These are phyloP conservation scores for Cyanoderma ruficeps DNA, from an alignment of 2,113 vertebrate species.

Conservation along the genomic window DNA sequence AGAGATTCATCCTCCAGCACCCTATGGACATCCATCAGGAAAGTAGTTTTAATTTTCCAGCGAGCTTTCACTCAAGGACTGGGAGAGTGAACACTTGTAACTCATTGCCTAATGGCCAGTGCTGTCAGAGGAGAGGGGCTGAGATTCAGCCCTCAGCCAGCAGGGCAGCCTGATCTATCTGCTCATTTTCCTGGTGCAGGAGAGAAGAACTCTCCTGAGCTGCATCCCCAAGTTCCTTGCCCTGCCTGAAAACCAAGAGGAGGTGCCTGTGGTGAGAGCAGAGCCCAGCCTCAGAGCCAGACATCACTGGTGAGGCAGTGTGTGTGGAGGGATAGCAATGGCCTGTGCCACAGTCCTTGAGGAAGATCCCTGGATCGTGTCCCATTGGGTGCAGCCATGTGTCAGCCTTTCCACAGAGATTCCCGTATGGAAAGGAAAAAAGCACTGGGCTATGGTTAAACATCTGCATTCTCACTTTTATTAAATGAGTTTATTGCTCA, in stretches of 20 bases:
- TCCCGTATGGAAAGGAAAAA: not conserved
- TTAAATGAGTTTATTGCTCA: not conserved
- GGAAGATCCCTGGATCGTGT: not conserved
- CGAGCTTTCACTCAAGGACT: not conserved
- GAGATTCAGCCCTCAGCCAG: not conserved
- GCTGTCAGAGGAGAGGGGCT: fast-evolving
- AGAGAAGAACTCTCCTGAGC: not conserved
- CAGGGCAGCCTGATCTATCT: not conserved
- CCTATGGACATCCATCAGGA: not conserved
- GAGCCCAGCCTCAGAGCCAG: not conserved
- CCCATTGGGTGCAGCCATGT: fast-evolving
- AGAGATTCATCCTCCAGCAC: not conserved
- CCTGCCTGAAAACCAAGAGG: not conserved
- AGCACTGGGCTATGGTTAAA: fast-evolving
- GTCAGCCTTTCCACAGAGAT: fast-evolving
- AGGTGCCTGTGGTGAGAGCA: fast-evolving
- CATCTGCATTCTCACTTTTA: not conserved
- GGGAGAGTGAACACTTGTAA: fast-evolving
- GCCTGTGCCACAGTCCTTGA: no score
- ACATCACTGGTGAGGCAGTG: fast-evolving
- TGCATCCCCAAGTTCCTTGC: not conserved
- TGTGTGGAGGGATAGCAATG: not conserved
- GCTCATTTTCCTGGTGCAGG: not conserved
- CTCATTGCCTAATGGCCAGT: not conserved
- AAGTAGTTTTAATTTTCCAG: not conserved